A percentile compares a stretch with the other conserved stretches of the same genome.
Evolutionary conservation across 2,888 invertebrate genomes (phyloP).

Genomic region (Pocota personata): DNA sequence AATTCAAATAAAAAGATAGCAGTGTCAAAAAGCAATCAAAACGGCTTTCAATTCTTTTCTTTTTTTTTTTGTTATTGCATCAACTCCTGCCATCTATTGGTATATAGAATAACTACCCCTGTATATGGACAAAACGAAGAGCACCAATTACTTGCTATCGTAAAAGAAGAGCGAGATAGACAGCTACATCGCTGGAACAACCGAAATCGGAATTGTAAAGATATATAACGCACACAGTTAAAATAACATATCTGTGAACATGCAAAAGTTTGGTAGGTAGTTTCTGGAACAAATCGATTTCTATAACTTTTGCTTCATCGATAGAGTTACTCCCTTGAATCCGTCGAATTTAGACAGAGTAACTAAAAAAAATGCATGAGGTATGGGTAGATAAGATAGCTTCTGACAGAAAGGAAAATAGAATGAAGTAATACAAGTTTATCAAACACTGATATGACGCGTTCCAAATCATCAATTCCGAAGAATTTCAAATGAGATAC

Average conservation of each 20-base stretch:
- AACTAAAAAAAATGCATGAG: too few relatives aligned
- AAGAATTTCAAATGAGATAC: too few relatives aligned
- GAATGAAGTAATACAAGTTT: too few relatives aligned
- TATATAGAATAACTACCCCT: not conserved
- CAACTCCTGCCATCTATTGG: conserved; percentile 13
- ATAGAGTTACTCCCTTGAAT: too few relatives aligned
- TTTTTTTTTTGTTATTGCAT: not conserved
- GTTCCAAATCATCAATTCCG: too few relatives aligned
- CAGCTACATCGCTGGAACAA: not conserved
- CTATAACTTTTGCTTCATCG: not conserved
- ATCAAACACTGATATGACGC: too few relatives aligned
- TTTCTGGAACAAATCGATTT: not conserved
- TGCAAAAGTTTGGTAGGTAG: not conserved
- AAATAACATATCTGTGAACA: not conserved
- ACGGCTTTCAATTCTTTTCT: not conserved
- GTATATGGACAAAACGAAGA: not conserved
- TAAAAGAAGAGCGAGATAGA: not conserved
- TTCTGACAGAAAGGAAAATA: too few relatives aligned
- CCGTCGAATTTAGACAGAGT: too few relatives aligned
- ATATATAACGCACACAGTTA: conserved; percentile 4
- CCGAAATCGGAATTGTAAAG: conserved; percentile 1
- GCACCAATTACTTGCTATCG: not conserved
- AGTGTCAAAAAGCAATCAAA: too few relatives aligned
- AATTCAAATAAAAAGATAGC: too few relatives aligned
- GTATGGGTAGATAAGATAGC: too few relatives aligned